These are phyloP conservation scores for Limnodromus scolopaceus DNA, from an alignment of 2,797 vertebrate species.

Conservation along the genomic window DNA sequence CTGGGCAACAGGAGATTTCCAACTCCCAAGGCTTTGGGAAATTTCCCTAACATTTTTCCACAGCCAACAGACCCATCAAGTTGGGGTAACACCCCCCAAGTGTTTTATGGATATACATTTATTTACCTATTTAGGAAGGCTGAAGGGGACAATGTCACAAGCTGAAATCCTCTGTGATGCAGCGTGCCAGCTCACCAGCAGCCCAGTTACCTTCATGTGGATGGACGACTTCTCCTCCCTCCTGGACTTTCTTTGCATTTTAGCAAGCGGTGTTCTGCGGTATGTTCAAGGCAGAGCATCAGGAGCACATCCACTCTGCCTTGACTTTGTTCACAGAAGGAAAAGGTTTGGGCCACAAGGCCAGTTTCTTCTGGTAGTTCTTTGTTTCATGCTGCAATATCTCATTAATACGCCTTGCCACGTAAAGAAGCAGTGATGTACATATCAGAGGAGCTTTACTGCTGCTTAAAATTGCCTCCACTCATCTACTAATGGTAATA, in stretches of 20 bases:
- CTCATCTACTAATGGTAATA: background rate
- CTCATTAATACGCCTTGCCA: background rate
- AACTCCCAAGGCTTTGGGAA: background rate
- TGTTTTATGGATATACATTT: background rate
- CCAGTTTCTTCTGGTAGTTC: background rate
- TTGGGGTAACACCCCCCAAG: background rate
- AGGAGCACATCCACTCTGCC: accelerated
- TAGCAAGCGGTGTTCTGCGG: background rate
- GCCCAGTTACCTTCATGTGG: background rate
- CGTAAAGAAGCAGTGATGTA: background rate
- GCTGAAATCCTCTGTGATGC: background rate
- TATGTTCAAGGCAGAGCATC: background rate
- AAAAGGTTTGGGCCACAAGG: background rate
- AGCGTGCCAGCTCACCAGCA: background rate
- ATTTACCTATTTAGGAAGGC: background rate
- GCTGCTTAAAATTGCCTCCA: background rate
- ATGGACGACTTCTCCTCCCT: background rate
- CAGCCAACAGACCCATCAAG: background rate
- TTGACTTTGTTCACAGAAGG: background rate
- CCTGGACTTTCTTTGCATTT: background rate
- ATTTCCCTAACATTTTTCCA: background rate
- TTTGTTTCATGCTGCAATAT: background rate
- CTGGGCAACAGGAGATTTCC: background rate
- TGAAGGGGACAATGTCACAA: background rate
- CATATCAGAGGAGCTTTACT: background rate